Evolutionary conservation across 2,888 invertebrate species (phyloP), one percentile per base, ranked within the genome.

Genomic region (Lasioglossum pauxillum): DNA sequence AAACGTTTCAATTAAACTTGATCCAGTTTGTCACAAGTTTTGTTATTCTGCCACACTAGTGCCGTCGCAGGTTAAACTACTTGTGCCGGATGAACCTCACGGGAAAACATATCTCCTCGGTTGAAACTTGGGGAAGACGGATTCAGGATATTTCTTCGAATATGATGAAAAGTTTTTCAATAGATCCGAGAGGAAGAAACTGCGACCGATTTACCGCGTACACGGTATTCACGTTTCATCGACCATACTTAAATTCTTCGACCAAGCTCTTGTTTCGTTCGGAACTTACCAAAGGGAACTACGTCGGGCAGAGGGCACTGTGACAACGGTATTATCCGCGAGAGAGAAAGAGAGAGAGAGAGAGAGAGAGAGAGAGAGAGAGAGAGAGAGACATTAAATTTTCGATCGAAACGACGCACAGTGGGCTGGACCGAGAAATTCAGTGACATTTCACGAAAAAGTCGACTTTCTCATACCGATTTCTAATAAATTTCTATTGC

Each of bases 81-180:
- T 71, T 5, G 38, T 14, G 10, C 4, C 5, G 41, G 38, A 71
- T 38, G 71, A 41, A 41, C 23, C 23, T 41, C 71, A 1, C 5
- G 41, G 8, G 71, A 71, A 23, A 71, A 38, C 71, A 41, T 41
- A 71, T 71, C 41, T 41, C n/a, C 38, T 38, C 41, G 38, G 38
- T n/a, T 5, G 41, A 69, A 38, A 69, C 38, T 38, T 69, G 23
- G 23, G 23, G 1, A 23, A 23, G 38, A 38, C 69, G 38, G 23
- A 69, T 38, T 12, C 38, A 10, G 71, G 14, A 23, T 41, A n/a
- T 71, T 71, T n/a, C 23, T 71, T 41, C 71, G 41, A 71, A 38
- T 23, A 71, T 41, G 23, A 71, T 41, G 71, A 38, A 67, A 71
- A n/a, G 38, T 71, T 71, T 38, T 23, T 35, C 67, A 35, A 67